Conservation (phyloP, 2,888 invertebrate genomes). For the Fragum fragum region DNA sequence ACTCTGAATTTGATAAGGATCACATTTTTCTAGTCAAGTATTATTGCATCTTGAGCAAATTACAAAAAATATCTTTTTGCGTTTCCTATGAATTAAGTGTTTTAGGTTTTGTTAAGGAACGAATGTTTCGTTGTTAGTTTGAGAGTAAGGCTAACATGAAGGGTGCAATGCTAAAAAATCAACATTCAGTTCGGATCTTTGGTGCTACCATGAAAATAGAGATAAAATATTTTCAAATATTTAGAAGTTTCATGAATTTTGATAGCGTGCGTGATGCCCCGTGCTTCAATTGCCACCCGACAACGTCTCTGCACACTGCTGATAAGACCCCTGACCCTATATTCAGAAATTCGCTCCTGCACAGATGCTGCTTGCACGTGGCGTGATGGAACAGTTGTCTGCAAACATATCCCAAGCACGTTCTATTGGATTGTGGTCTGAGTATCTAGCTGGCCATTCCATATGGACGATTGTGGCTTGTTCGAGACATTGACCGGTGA, state of each 20-base stretch:
- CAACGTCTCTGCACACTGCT: neutral
- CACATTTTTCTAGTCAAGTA: too few relatives aligned
- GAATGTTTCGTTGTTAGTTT: neutral
- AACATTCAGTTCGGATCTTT: too few relatives aligned
- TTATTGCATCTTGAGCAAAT: too few relatives aligned
- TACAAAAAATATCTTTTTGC: neutral
- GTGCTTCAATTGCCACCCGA: slow-evolving; percentile 2
- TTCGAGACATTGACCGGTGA: slow-evolving; percentile 32
- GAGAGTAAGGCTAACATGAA: neutral
- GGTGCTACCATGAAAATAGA: neutral
- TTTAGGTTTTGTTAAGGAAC: neutral
- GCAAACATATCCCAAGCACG: slow-evolving; percentile 28
- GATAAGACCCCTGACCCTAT: neutral
- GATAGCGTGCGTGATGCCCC: slow-evolving; percentile 15
- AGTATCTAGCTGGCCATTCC: slow-evolving; percentile 36
- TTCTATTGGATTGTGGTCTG: slow-evolving; percentile 18
- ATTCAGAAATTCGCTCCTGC: slow-evolving; percentile 25
- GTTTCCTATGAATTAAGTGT: neutral
- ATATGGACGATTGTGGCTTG: slow-evolving; percentile 22
- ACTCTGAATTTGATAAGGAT: too few relatives aligned
- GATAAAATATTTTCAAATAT: neutral
- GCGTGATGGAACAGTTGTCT: slow-evolving; percentile 9
- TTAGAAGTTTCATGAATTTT: neutral
- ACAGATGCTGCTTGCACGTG: slow-evolving; percentile 14
- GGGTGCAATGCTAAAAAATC: neutral